phyloP scores from a whole-genome alignment of 2,113 vertebrate species.

The Dunckerocampus dactyliophorus region DNA sequence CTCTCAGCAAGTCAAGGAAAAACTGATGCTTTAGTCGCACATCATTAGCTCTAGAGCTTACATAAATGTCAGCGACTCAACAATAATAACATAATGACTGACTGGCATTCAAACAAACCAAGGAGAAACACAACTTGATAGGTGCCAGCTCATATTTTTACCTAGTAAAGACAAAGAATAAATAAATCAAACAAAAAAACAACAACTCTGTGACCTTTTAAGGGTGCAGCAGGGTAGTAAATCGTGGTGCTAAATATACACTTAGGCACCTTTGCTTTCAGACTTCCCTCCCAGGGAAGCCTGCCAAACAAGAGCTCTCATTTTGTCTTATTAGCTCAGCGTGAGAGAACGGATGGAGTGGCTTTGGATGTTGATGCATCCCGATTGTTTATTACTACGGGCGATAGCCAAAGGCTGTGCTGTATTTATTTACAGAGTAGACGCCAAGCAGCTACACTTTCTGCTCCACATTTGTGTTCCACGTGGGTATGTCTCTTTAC shows the following conservation, averaged over 20 bases:
- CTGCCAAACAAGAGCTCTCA: conserved; percentile 41
- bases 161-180: neutral
- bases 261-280: conserved; percentile 54
- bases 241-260: conserved; percentile 37
- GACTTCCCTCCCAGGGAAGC: conserved; percentile 23
- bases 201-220: conserved; percentile 47
- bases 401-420: too few species aligned
- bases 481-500: too few species aligned
- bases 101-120: conserved; percentile 6
- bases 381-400: neutral
- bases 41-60: conserved; percentile 39
- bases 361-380: neutral
- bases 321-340: conserved; percentile 46
- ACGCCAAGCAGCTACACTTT: too few species aligned
- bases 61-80: conserved; percentile 55
- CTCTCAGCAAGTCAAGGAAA: conserved; percentile 28
- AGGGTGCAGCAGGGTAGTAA: conserved; percentile 9
- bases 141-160: too few species aligned
- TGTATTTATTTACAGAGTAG: too few species aligned
- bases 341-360: conserved; percentile 1
- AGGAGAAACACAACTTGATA: too few species aligned
- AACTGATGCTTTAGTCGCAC: conserved; percentile 39
- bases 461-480: too few species aligned
- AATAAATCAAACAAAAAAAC: conserved; percentile 42
- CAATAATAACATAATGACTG: conserved; percentile 4